Conservation (phyloP, 2,113 vertebrate genomes). For the Pontoporia blainvillei region DNA sequence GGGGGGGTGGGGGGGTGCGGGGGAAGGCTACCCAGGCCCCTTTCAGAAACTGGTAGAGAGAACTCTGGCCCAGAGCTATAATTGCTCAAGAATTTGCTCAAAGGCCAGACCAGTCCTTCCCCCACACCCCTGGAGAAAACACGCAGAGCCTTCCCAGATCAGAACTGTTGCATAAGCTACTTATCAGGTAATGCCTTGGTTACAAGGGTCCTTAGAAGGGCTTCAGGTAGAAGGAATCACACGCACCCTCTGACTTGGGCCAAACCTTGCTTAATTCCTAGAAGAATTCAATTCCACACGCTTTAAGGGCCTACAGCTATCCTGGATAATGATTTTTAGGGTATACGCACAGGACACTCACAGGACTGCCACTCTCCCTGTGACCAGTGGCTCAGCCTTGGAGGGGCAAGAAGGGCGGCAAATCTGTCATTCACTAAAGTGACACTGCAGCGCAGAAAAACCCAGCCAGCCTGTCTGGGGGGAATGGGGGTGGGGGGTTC, state of each 20-base stretch:
- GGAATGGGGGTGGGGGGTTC: accelerated
- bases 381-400: not conserved
- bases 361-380: not conserved
- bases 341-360: not conserved
- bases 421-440: not conserved
- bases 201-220: not conserved
- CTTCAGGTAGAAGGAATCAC: not conserved
- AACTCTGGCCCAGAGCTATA: not conserved
- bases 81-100: constrained; percentile 25
- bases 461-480: not conserved
- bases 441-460: not conserved
- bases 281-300: not conserved
- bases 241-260: not conserved
- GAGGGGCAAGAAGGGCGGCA: not conserved
- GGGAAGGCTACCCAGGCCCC: not conserved
- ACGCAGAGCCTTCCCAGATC: not conserved
- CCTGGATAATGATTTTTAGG: not conserved
- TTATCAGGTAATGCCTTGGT: not conserved
- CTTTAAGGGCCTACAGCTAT: not conserved
- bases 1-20: too few species aligned
- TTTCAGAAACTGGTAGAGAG: not conserved
- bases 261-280: not conserved
- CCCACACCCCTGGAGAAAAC: not conserved
- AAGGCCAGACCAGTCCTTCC: not conserved
- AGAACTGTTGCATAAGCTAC: constrained; percentile 7